Evolutionary conservation across 2,888 invertebrate species (phyloP), one percentile per base, ranked within the genome.

Genomic region (Deilephila elpenor): DNA sequence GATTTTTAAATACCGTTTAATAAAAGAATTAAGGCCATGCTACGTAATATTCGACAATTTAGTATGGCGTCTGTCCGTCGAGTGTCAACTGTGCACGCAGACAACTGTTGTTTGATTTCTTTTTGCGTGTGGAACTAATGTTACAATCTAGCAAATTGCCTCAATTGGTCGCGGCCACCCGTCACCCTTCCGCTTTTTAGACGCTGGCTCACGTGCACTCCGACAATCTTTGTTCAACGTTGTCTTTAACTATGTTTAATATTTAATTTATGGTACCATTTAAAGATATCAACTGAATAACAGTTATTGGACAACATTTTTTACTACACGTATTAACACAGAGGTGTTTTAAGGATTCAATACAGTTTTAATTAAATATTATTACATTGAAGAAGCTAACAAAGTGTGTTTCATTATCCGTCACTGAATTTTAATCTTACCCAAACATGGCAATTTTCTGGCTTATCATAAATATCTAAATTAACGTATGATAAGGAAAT

Each of bases 111-210:
- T 77, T 80, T 79, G 81, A 80, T 88, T 87, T 82, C 86, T 74
- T 88, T 87, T 89, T 80, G 87, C 83, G 79, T 81, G 79, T 76
- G 77, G 74, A 79, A 77, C 89, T 71, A 73, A 73, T 70, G 62
- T 72, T 70, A 71, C 71, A 74, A 74, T 74, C 71, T 74, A 74
- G 71, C 73, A 74, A 90, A 90, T 89, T 89, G 88, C 77, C 84
- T 84, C 89, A 91, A 90, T 90, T 90, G 91, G 77, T 77, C 74
- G 75, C 81, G 81, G 77, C 79, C 81, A 77, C 76, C 79, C 83
- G 83, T 84, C 86, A 86, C 86, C 86, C 88, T 88, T 88, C 87
- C 86, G 85, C 82, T 87, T 82, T 80, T 71, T 72, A 80, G 77
- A 82, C 78, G 75, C 80, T 77, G 75, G 76, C 77, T 78, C 62